Base-by-base conservation (phyloP, 2,888 invertebrate genomes). In the Schizaphis graminum region DNA sequence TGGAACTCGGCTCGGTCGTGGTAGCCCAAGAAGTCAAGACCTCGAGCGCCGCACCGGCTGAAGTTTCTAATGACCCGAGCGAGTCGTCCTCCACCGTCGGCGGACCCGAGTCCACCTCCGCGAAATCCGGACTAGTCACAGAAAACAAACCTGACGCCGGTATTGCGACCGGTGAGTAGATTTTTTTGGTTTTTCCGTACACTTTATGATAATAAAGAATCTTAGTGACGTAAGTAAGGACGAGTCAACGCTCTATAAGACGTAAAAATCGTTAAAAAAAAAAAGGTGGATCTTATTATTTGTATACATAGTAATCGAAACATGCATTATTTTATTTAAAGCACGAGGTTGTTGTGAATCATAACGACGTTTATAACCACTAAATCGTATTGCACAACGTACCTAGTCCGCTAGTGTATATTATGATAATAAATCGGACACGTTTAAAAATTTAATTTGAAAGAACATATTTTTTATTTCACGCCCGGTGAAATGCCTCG, bases 51-150 rank as follows among this genome's bases (percentile, higher is more conserved):
- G 11, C 13, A 47, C 47, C 86, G 0, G 35, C n/a, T 3, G 47
- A 67, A 10, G 35, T 21, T n/a, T 57, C 90, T 3, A 91, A 13
- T 28, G 85, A 91, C 28, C 11, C 84, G 41, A 91, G 10, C 26
- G 67, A 91, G 13, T 49, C 77, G 24, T 35, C 67, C 24, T 35
- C 67, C 24, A 26, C 91, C 35, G 35, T 35, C 47, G 53, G n/a
- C 49, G 67, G 49, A n/a, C 8, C 41, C 10, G 91, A 91, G 47
- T 24, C 21, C 86, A 35, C 41, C 24, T 44, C 13, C 44, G 61
- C 53, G 0, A 93, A 93, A 56, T 89, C 93, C 84, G 93, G 84
- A 77, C 10, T n/a, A 49, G 53, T 67, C 41, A 35, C 21, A 21
- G 57, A 53, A 3, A 35, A n/a, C 16, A 44, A 91, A 91, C 10